These are phyloP conservation scores for Distichodus sexfasciatus DNA, from an alignment of 2,797 vertebrate species.

Conservation along the genomic window DNA sequence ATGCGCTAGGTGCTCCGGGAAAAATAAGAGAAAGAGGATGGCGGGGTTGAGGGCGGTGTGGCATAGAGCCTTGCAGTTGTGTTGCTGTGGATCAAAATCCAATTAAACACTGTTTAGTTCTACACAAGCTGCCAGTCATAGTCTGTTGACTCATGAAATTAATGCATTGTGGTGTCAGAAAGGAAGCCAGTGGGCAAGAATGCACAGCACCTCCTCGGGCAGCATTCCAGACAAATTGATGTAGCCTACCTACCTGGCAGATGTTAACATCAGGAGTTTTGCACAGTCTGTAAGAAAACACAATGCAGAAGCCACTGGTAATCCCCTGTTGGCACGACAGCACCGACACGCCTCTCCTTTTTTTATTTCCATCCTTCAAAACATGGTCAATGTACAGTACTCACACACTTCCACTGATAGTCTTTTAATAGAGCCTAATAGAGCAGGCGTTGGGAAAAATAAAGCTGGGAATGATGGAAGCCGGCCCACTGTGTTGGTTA, in stretches of 20 bases:
- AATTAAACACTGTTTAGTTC: constrained; percentile 80
- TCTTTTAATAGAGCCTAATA: constrained; percentile 41
- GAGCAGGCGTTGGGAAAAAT: constrained; percentile 5
- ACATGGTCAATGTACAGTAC: constrained; percentile 15
- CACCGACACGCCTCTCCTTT: constrained; percentile 14
- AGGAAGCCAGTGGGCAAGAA: constrained; percentile 62
- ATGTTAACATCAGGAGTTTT: constrained; percentile 54
- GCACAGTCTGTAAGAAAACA: constrained; percentile 41
- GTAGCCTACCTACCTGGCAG: constrained; percentile 49
- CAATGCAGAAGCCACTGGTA: constrained; percentile 15
- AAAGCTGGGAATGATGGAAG: constrained; percentile 27
- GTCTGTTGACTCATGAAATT: constrained; percentile 80
- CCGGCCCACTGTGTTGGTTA: constrained; percentile 25
- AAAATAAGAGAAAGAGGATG: constrained; percentile 18
- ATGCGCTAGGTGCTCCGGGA: constrained; percentile 66
- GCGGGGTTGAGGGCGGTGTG: neutral
- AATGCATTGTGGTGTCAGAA: constrained; percentile 74
- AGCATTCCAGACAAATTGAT: constrained; percentile 48
- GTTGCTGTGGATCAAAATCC: constrained; percentile 75
- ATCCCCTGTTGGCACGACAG: constrained; percentile 16
- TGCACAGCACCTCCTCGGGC: constrained; percentile 57
- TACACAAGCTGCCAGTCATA: constrained; percentile 71
- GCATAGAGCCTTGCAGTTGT: constrained; percentile 67
- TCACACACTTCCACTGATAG: constrained; percentile 4
- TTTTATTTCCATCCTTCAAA: neutral